Conservation (phyloP, 2,113 vertebrate genomes). For the Poeciliopsis turrubarensis region DNA sequence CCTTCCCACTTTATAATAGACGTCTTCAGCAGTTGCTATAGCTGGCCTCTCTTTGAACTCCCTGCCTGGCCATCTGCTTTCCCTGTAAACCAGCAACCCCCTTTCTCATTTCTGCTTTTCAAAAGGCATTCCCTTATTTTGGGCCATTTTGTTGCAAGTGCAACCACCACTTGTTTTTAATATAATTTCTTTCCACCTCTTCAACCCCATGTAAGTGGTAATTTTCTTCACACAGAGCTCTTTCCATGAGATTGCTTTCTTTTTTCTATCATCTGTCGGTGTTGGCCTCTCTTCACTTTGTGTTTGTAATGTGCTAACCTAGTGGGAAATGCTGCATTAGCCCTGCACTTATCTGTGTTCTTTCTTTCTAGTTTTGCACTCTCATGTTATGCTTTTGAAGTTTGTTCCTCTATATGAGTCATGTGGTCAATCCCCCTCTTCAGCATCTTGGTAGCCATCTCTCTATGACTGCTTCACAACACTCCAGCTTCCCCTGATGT, state of each 20-base stretch:
- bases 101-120: constrained; percentile 21
- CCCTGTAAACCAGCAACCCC: constrained; percentile 4
- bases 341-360: constrained; percentile 5
- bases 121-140: constrained; percentile 32
- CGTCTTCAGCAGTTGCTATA: not conserved
- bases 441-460: constrained; percentile 26
- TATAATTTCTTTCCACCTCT: constrained; percentile 37
- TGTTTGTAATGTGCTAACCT: constrained; percentile 27
- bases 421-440: constrained; percentile 56
- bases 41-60: constrained; percentile 52
- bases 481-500: constrained; percentile 52
- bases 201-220: constrained; percentile 12
- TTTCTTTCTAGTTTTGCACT: not conserved
- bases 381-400: constrained; percentile 23
- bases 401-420: constrained; percentile 24
- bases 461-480: constrained; percentile 40
- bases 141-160: constrained; percentile 20
- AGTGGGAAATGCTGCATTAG: constrained; percentile 14
- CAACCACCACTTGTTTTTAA: constrained; percentile 40
- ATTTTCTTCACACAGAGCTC: constrained; percentile 32
- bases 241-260: constrained; percentile 33
- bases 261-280: constrained; percentile 25
- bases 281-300: constrained; percentile 16
- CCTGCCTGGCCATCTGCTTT: constrained; percentile 17
- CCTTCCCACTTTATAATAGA: constrained; percentile 2